A percentile compares a stretch with the other conserved stretches of the same genome.
Conservation (phyloP, 2,113 vertebrate species). For the Etheostoma spectabile region DNA sequence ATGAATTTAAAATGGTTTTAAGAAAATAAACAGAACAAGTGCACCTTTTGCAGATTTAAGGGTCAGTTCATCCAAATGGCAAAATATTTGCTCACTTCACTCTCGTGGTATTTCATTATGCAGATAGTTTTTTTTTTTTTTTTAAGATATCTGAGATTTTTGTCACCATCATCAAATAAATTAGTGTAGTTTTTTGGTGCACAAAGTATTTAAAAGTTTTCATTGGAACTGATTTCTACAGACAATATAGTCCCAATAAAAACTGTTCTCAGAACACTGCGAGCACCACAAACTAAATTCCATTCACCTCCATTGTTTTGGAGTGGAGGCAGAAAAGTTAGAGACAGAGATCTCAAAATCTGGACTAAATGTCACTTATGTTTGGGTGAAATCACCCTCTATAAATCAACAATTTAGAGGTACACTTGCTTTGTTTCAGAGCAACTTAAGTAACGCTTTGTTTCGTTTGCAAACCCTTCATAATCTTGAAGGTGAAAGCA, state of each 20-base stretch:
- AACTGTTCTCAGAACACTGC: constrained; percentile 4
- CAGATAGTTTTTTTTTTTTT: neutral
- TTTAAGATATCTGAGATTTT: neutral
- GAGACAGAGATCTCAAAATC: constrained; percentile 9
- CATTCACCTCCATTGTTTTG: constrained; percentile 17
- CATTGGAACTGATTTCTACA: neutral
- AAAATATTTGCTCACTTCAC: neutral
- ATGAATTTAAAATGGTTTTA: constrained; percentile 26
- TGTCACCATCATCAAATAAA: neutral
- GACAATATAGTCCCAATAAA: constrained; percentile 21
- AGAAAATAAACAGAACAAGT: constrained; percentile 1
- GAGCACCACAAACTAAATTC: constrained; percentile 7
- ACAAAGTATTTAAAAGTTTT: constrained; percentile 14
- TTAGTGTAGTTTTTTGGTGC: neutral
- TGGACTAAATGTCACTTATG: neutral
- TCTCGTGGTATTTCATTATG: neutral
- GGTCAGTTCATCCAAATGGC: constrained; percentile 21
- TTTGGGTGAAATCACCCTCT: constrained; percentile 22
- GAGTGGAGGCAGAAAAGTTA: neutral
- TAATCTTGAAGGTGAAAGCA: constrained; percentile 35
- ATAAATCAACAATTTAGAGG: constrained; percentile 18
- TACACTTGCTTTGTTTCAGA: constrained; percentile 19
- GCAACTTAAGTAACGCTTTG: constrained; percentile 7
- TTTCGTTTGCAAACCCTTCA: neutral
- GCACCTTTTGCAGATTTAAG: constrained; percentile 17